These are phyloP conservation scores for Samia ricini DNA, from an alignment of 1,140 invertebrate genomes.

Conservation along the genomic window DNA sequence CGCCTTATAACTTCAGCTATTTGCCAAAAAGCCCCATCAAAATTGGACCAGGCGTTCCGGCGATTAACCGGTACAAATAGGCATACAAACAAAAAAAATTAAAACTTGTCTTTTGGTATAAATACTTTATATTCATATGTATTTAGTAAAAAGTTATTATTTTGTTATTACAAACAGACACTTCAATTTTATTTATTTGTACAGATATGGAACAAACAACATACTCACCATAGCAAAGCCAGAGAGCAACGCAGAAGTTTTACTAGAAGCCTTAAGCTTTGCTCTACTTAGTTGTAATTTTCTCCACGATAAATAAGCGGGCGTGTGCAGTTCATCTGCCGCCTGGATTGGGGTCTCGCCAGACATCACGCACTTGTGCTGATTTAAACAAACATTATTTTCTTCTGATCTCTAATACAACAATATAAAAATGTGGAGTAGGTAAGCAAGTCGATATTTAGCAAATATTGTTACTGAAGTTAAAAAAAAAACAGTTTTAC, in stretches of 20 bases:
- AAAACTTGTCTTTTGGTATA: too few species aligned
- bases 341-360: constrained; percentile 63
- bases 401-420: not conserved
- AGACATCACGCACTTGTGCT: constrained; percentile 70
- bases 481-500: too few species aligned
- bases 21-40: too few species aligned
- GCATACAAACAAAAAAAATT: too few species aligned
- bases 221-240: constrained; percentile 96
- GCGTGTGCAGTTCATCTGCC: constrained; percentile 82
- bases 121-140: too few species aligned
- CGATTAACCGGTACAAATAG: too few species aligned
- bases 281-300: constrained; percentile 94
- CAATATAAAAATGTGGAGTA: not conserved
- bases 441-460: not conserved
- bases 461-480: not conserved
- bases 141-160: too few species aligned
- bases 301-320: constrained; percentile 91
- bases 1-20: too few species aligned
- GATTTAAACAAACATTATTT: constrained; percentile 11
- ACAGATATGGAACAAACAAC: not conserved
- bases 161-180: too few species aligned
- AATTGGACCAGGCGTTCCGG: too few species aligned
- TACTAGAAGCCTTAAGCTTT: constrained; percentile 97
- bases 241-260: constrained; percentile 96
- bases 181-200: too few species aligned